Base-by-base conservation (phyloP, 2,888 invertebrate species). In the Melangyna quadrimaculata region DNA sequence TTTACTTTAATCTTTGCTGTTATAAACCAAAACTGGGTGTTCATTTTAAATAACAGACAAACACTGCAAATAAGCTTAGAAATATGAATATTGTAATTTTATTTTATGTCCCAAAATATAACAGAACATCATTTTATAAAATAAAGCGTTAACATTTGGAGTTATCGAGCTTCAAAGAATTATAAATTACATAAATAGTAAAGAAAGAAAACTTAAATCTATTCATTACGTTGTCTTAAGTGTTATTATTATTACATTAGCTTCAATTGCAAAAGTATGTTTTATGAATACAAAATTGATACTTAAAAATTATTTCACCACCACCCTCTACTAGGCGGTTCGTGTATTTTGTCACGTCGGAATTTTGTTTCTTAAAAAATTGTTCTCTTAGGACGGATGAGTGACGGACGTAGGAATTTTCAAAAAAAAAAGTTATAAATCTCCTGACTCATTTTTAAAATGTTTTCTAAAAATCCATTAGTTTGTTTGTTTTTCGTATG, bases 261-360 rank as follows among this genome's bases (percentile, higher is more conserved):
- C n/a, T n/a, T n/a, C n/a, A n/a, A n/a, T n/a, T n/a, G n/a, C n/a
- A n/a, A n/a, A n/a, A n/a, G n/a, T n/a, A n/a, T n/a, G 40, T 61
- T 61, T 17, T 10, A 14, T 43, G 61, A 24, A 61, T 61, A 61
- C 61, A 43, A 61, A 61, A 27, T 27, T 59, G 24, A 24, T 61
- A n/a, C n/a, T 61, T 61, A 61, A 37, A 22, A 35, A 53, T 27
- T 14, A 27, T 51, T n/a, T 51, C 7, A 27, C 51, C 10, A 45
- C 10, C n/a, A n/a, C n/a, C n/a, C n/a, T n/a, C n/a, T n/a, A n/a
- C n/a, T 7, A 0, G 1, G 1, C 5, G 1, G 8, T 53, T n/a
- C 24, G 59, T 61, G 61, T 43, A 9, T 40, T 3, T 61, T 61
- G 17, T 27, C 61, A 61, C 61, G 61, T 61, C 40, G 61, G 3